A percentile compares a stretch with the other conserved stretches of the same genome.
Conservation (phyloP, 2,113 vertebrate species). For the Crocuta crocuta region DNA sequence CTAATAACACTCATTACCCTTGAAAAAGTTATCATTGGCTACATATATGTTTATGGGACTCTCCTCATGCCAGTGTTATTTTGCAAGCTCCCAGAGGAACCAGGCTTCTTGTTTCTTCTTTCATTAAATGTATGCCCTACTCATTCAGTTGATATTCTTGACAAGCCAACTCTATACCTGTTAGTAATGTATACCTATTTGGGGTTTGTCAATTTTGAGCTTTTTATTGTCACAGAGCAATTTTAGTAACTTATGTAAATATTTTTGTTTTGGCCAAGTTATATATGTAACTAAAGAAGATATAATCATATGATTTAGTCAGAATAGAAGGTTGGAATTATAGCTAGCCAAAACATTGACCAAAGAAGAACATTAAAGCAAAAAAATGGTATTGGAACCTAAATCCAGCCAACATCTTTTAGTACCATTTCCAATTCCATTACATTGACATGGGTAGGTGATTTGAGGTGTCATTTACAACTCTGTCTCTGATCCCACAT, state of each 20-base stretch:
- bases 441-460: not conserved
- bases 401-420: slow-evolving; percentile 15
- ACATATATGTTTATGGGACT: slow-evolving; percentile 1
- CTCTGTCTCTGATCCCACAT: not conserved
- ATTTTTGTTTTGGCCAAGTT: slow-evolving; percentile 61
- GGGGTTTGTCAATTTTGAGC: slow-evolving; percentile 29
- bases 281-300: slow-evolving; percentile 66
- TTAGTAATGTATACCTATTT: not conserved
- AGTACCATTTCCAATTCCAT: not conserved
- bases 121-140: not conserved
- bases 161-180: not conserved
- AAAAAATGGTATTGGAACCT: slow-evolving; percentile 34
- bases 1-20: slow-evolving; percentile 36
- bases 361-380: slow-evolving; percentile 60
- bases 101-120: not conserved
- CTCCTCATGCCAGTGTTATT: not conserved
- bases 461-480: not conserved
- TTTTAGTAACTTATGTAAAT: slow-evolving; percentile 71
- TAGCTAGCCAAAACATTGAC: slow-evolving; percentile 36
- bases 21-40: slow-evolving; percentile 44
- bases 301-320: slow-evolving; percentile 65
- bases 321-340: slow-evolving; percentile 59
- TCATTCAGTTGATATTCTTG: not conserved
- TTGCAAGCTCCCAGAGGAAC: slow-evolving; percentile 2
- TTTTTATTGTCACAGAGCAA: slow-evolving; percentile 20